Evolutionary conservation across 2,888 invertebrate species (phyloP).

Genomic region (Geophilus truncorum): DNA sequence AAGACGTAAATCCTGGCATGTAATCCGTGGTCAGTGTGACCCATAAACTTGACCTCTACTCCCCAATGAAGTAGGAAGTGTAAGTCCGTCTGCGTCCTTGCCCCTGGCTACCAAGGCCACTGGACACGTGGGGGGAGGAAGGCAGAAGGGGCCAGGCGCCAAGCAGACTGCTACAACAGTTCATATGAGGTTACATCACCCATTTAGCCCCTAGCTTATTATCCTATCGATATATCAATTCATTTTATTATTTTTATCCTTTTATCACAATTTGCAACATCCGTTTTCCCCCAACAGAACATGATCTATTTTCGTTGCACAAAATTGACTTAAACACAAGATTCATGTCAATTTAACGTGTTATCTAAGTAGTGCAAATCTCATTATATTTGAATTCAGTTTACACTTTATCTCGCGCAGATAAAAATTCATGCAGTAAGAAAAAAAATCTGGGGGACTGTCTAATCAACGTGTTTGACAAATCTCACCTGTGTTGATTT

Average conservation of each 20-base stretch:
- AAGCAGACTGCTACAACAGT: neutral
- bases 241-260: neutral
- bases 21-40: conserved; percentile 25
- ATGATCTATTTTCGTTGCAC: neutral
- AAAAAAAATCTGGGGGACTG: neutral
- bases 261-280: neutral
- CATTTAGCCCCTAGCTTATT: neutral
- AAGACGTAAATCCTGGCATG: neutral
- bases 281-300: no score
- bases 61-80: conserved; percentile 21
- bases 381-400: neutral
- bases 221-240: neutral
- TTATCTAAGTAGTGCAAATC: neutral
- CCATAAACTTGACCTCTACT: conserved; percentile 17
- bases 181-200: neutral
- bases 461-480: neutral
- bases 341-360: neutral
- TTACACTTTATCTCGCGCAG: neutral
- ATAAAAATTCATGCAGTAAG: neutral
- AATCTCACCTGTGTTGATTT: conserved; percentile 21
- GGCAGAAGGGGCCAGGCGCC: conserved; percentile 23
- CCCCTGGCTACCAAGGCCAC: conserved; percentile 22
- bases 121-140: conserved; percentile 19
- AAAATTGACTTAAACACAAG: no score
- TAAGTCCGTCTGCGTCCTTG: conserved; percentile 5